Evolutionary conservation across 2,113 vertebrate species (phyloP).

Genomic region (Scomber scombrus): DNA sequence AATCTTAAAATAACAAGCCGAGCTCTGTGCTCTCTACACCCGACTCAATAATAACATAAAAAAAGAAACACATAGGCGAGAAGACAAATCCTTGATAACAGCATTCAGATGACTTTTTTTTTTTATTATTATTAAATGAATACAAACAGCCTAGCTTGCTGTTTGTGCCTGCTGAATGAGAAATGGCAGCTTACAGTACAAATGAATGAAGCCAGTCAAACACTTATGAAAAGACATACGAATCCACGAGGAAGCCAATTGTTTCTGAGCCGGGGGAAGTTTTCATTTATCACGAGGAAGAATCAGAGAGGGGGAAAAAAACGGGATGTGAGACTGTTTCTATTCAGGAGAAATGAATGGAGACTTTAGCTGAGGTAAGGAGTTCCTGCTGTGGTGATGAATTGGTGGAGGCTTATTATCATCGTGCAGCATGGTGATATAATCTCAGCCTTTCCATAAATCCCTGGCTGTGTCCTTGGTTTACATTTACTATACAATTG

Average conservation of each 20-base stretch:
- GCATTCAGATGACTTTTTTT: slow-evolving; percentile 42
- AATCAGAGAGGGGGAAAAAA: slow-evolving; percentile 42
- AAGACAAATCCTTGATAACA: slow-evolving; percentile 11
- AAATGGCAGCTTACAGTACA: slow-evolving; percentile 20
- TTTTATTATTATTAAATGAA: slow-evolving; percentile 7
- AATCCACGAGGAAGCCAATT: slow-evolving; percentile 16
- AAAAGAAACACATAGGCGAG: background rate
- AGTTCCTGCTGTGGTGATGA: slow-evolving; percentile 66
- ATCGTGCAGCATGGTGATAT: slow-evolving; percentile 59
- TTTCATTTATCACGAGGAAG: slow-evolving; percentile 58
- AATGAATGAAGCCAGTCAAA: slow-evolving; percentile 43
- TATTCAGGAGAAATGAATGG: slow-evolving; percentile 70
- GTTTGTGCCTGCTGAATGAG: slow-evolving; percentile 32
- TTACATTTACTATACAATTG: slow-evolving; percentile 54
- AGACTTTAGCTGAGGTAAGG: slow-evolving; percentile 75
- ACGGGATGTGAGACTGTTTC: slow-evolving; percentile 43
- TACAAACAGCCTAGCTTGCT: slow-evolving; percentile 1
- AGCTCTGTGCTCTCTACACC: background rate
- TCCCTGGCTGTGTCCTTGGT: slow-evolving; percentile 66
- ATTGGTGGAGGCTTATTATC: slow-evolving; percentile 72
- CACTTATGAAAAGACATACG: slow-evolving; percentile 35
- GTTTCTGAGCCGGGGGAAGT: slow-evolving; percentile 50
- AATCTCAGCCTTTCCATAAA: slow-evolving; percentile 68
- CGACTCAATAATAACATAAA: slow-evolving; percentile 14
- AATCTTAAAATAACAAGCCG: slow-evolving; percentile 11